Percentiles rank a stretch among this genome's conserved stretches.
These are phyloP conservation scores for Conistra vaccinii DNA, from an alignment of 2,888 invertebrate species.

Conservation along the genomic window DNA sequence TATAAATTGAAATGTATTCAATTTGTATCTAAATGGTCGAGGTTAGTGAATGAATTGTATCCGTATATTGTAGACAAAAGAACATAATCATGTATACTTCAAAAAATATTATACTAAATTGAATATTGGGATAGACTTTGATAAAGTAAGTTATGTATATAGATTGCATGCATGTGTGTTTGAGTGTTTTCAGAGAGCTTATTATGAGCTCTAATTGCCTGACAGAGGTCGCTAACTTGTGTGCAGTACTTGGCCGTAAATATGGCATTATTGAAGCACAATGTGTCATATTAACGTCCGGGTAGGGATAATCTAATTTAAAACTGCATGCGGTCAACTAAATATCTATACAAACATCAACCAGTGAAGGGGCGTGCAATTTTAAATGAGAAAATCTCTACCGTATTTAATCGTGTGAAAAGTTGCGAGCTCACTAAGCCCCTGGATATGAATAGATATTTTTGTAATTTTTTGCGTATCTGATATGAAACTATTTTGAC, in stretches of 20 bases:
- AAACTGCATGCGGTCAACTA: too few species aligned
- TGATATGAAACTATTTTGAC: conserved; percentile 36
- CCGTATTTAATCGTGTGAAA: neutral
- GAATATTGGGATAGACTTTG: conserved; percentile 42
- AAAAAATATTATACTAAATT: conserved; percentile 35
- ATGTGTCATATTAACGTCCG: neutral
- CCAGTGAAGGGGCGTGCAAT: too few species aligned
- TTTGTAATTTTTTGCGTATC: conserved; percentile 34
- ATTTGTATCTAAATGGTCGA: conserved; percentile 19
- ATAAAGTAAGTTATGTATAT: conserved; percentile 51
- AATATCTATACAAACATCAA: too few species aligned
- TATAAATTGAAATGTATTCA: conserved; percentile 9
- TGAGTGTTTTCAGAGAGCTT: conserved; percentile 7
- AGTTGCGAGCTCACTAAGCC: neutral
- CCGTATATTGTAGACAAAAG: conserved; percentile 18
- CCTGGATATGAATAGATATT: conserved; percentile 19
- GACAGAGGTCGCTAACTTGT: neutral
- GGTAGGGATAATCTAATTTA: too few species aligned
- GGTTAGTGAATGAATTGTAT: conserved; percentile 34
- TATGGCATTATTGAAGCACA: neutral
- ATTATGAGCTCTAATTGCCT: neutral
- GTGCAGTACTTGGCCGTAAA: neutral
- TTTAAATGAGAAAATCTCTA: neutral
- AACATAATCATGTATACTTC: conserved; percentile 51
- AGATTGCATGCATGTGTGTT: conserved; percentile 56